Evolutionary conservation across 2,113 vertebrate species (phyloP).

Genomic region (Ceratotherium simum): DNA sequence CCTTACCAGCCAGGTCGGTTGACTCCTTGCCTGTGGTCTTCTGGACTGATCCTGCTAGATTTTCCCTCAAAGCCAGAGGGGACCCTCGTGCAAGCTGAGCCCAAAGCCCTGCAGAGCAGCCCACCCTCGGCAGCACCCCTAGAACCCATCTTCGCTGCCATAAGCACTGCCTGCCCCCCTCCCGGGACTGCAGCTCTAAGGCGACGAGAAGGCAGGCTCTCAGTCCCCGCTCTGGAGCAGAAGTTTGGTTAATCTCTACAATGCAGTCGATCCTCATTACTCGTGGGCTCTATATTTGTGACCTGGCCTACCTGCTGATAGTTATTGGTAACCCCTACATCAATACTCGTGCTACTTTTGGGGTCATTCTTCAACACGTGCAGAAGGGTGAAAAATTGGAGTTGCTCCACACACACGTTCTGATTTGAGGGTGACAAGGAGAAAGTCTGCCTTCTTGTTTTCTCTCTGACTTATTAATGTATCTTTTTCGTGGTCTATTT

Average conservation of each 20-base stretch:
- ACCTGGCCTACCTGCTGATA: no score
- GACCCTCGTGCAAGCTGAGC: neutral
- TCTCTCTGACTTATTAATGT: neutral
- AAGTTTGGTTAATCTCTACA: neutral
- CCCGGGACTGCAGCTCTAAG: fast-evolving
- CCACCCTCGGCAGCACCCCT: fast-evolving
- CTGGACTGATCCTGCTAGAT: neutral
- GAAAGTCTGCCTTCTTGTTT: neutral
- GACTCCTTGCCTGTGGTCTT: no score
- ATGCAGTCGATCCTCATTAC: fast-evolving
- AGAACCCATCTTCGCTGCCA: neutral
- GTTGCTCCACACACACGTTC: no score
- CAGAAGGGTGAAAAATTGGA: neutral
- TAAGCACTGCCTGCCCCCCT: neutral
- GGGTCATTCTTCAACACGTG: fast-evolving
- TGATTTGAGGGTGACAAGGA: neutral
- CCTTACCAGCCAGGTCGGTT: neutral
- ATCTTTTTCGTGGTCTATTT: neutral
- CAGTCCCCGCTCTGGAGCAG: neutral
- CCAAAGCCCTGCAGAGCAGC: neutral
- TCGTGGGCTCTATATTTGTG: fast-evolving
- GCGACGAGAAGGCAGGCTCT: no score
- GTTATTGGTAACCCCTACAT: neutral
- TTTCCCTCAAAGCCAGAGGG: no score
- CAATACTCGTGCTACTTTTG: neutral